phyloP scores from a whole-genome alignment of 2,888 invertebrate species.

The Cynaeus angustus region DNA sequence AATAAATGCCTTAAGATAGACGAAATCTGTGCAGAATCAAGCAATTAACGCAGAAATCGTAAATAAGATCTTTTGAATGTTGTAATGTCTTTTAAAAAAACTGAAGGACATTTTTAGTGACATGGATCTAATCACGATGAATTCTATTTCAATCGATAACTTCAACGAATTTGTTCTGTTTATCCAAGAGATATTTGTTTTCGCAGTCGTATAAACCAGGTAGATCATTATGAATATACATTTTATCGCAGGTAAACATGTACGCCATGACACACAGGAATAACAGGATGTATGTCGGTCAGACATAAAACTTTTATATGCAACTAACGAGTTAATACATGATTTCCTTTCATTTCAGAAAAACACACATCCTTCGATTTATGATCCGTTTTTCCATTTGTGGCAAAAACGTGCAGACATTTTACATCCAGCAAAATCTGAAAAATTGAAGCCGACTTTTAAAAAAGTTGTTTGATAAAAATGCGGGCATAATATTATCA shows the following conservation, averaged over 20 bases:
- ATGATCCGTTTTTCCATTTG: constrained; percentile 14
- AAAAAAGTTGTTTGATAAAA: too few relatives aligned
- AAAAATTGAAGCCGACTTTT: too few relatives aligned
- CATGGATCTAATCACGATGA: too few relatives aligned
- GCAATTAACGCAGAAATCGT: too few relatives aligned
- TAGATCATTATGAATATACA: constrained; percentile 47
- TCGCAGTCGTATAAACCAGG: constrained; percentile 27
- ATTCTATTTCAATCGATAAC: too few relatives aligned
- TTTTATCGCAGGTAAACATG: constrained; percentile 48
- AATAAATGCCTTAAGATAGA: too few relatives aligned
- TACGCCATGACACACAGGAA: constrained; percentile 43
- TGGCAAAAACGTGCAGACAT: not conserved
- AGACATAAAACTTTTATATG: constrained; percentile 48
- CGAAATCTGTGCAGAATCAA: too few relatives aligned
- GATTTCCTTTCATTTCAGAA: constrained; percentile 48
- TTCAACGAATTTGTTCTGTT: too few relatives aligned
- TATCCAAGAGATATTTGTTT: constrained; percentile 28
- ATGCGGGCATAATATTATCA: not conserved
- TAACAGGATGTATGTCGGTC: constrained; percentile 52
- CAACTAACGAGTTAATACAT: constrained; percentile 50
- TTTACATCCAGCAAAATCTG: too few relatives aligned
- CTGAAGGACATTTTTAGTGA: too few relatives aligned
- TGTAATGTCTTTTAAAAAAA: too few relatives aligned
- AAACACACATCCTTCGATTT: constrained; percentile 40
- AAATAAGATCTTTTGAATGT: too few relatives aligned